Evolutionary conservation across 2,113 vertebrate species (phyloP).

Genomic region (Scomber colias): DNA sequence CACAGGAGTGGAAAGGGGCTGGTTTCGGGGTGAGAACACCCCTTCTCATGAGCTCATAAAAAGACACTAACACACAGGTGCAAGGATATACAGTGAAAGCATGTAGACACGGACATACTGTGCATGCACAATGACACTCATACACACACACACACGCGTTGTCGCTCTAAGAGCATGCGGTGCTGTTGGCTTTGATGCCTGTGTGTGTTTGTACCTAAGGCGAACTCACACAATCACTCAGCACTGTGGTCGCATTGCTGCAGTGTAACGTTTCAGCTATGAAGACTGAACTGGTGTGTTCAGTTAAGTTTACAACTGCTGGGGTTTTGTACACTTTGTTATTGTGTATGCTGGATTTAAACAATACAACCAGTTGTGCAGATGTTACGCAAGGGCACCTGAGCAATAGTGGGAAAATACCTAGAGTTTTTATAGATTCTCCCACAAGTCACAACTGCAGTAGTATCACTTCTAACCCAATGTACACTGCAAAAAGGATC

Average conservation of each 20-base stretch:
- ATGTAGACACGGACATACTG: slow-evolving; percentile 23
- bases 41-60: slow-evolving; percentile 66
- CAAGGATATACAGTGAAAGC: slow-evolving; percentile 30
- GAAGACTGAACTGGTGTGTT: slow-evolving; percentile 18
- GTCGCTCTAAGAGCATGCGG: slow-evolving; percentile 41
- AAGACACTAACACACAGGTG: slow-evolving; percentile 65
- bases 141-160: slow-evolving; percentile 20
- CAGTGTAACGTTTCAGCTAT: slow-evolving; percentile 59
- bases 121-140: slow-evolving; percentile 5
- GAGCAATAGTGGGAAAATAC: slow-evolving; percentile 4
- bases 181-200: slow-evolving; percentile 70
- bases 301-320: slow-evolving; percentile 6
- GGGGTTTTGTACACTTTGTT: slow-evolving; percentile 23
- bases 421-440: not conserved
- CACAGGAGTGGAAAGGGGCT: slow-evolving; percentile 36
- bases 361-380: not conserved
- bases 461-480: too few species aligned
- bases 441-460: not conserved
- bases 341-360: slow-evolving; percentile 9
- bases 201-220: slow-evolving; percentile 66
- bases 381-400: not conserved
- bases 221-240: slow-evolving; percentile 56
- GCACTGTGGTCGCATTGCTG: slow-evolving; percentile 17
- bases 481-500: not conserved
- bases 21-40: slow-evolving; percentile 45